phyloP scores from a whole-genome alignment of 2,113 vertebrate genomes.

The Oreocharis arfaki region DNA sequence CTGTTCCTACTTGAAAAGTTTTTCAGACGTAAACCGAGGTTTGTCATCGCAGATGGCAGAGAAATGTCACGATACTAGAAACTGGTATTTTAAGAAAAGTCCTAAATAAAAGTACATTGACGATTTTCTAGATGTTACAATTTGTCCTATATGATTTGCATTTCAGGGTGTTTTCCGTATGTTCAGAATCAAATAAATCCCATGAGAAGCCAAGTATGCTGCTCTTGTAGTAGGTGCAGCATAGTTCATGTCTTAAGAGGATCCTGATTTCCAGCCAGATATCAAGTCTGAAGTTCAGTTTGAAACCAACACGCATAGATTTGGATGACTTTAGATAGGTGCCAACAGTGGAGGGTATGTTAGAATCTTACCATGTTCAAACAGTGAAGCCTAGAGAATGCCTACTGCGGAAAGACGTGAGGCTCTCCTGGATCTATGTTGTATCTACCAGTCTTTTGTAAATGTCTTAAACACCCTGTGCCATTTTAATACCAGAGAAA shows the following conservation, averaged over 20 bases:
- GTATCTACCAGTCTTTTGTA: not conserved
- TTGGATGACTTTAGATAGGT: not conserved
- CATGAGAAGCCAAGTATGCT: not conserved
- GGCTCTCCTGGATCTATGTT: not conserved
- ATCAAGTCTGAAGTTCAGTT: not conserved
- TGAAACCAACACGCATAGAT: not conserved
- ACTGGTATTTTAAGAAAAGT: accelerated
- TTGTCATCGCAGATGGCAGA: not conserved
- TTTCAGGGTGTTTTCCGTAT: not conserved
- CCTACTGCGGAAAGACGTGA: not conserved
- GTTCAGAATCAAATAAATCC: not conserved
- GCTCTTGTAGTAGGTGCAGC: not conserved
- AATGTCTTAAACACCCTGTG: not conserved
- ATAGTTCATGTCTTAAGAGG: not conserved
- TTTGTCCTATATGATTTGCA: not conserved
- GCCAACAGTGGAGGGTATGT: not conserved
- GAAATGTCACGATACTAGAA: not conserved
- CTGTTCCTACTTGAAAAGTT: not conserved
- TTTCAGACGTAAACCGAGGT: not conserved
- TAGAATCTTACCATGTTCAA: not conserved
- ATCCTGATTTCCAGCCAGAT: not conserved
- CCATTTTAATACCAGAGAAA: not conserved
- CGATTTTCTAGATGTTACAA: not conserved
- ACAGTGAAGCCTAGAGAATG: not conserved
- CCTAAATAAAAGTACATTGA: not conserved